phyloP scores from a whole-genome alignment of 2,113 vertebrate genomes.

The Sebastes fasciatus region DNA sequence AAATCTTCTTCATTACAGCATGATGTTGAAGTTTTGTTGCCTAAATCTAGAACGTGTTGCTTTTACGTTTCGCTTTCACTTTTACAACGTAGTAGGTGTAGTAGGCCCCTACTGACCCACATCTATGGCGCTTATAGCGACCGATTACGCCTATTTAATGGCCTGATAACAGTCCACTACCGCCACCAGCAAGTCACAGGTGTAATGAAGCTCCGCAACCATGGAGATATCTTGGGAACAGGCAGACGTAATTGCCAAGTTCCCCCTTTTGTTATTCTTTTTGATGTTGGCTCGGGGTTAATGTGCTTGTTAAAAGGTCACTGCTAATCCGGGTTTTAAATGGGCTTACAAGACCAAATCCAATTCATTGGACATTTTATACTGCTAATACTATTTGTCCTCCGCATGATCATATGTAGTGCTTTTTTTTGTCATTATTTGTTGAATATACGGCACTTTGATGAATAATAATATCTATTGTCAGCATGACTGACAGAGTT shows the following conservation, averaged over 20 bases:
- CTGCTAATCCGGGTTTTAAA: slow-evolving; percentile 66
- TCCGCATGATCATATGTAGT: slow-evolving; percentile 21
- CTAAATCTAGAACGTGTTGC: no score
- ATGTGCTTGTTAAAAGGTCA: slow-evolving; percentile 70
- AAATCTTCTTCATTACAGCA: no score
- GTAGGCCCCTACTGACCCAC: no score
- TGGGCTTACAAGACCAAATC: slow-evolving; percentile 70
- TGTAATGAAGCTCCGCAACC: slow-evolving; percentile 20
- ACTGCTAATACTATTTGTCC: slow-evolving; percentile 63
- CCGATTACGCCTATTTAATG: no score
- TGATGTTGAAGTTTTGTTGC: no score
- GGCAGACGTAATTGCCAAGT: slow-evolving; percentile 39
- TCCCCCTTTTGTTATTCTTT: slow-evolving; percentile 60
- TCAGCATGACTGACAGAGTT: slow-evolving; percentile 12
- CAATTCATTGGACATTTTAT: slow-evolving; percentile 60
- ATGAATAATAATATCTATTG: neutral
- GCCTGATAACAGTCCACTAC: neutral
- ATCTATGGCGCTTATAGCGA: no score
- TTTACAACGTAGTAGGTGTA: no score
- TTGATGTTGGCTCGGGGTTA: slow-evolving; percentile 63
- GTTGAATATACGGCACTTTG: neutral
- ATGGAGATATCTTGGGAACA: slow-evolving; percentile 23
- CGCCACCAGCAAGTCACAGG: neutral
- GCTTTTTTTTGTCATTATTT: slow-evolving; percentile 29
- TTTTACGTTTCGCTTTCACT: no score